These are phyloP conservation scores for Marasmarcha lunaedactyla DNA, from an alignment of 2,888 invertebrate genomes.

Conservation along the genomic window DNA sequence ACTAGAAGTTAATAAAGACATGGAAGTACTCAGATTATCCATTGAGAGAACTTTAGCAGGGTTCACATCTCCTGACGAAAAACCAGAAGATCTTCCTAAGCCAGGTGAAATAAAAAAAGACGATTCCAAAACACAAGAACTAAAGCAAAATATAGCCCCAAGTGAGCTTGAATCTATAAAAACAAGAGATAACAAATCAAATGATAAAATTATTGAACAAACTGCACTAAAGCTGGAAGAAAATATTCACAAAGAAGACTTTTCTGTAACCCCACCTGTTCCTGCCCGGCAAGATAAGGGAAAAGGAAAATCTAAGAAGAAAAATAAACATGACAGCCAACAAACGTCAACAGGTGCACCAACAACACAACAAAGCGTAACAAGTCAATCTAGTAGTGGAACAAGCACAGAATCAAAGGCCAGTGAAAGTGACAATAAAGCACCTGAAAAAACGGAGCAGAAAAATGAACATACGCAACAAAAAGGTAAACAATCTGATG, in stretches of 20 bases:
- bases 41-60: conserved; percentile 57
- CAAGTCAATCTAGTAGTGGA: conserved; percentile 5
- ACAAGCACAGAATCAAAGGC: conserved; percentile 7
- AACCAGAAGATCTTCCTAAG: conserved; percentile 30
- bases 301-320: conserved; percentile 48
- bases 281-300: conserved; percentile 27
- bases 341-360: conserved; percentile 10
- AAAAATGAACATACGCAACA: conserved; percentile 25
- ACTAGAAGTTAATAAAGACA: conserved; percentile 54
- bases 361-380: neutral
- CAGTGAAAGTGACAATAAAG: neutral
- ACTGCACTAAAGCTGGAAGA: conserved; percentile 5
- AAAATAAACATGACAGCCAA: conserved; percentile 33
- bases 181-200: neutral
- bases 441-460: conserved; percentile 22
- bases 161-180: neutral
- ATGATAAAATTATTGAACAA: neutral
- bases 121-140: neutral
- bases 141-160: neutral
- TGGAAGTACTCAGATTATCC: conserved; percentile 51
- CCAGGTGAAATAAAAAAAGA: conserved; percentile 12
- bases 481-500: conserved; percentile 34
- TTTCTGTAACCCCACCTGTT: neutral
- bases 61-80: conserved; percentile 40
- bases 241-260: no score